Base-by-base conservation (phyloP, 2,888 invertebrate species). In the Rosalia funebris region DNA sequence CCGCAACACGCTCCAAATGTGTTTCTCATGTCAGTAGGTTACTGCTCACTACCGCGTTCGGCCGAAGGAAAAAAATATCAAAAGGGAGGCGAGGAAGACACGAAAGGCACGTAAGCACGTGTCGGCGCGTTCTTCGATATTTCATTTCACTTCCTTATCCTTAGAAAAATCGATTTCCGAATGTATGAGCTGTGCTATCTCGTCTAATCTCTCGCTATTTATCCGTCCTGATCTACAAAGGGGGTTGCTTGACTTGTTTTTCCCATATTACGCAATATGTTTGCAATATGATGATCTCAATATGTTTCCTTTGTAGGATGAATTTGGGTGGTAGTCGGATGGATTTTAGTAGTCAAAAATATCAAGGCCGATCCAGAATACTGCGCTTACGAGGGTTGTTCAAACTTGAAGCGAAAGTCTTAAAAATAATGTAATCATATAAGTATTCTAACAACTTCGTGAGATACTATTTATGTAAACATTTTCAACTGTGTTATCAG, bases 91-190 rank as follows among this genome's bases (percentile, higher is more conserved):
- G 55, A n/a, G 17, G 36, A 37, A 16, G 45, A 39, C 34, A 15
- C 32, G 55, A 55, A 17, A 36, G 5, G 31, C 55, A 39, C 44
- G 55, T 19, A 34, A 44, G 45, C 55, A 55, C 46, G 45, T 48
- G 17, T 46, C 34, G 44, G 45, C 45, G 44, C 25, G 37, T 45
- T 55, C 45, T 55, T 44, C 55, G 36, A 55, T 55, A 55, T 55
- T 45, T 55, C 55, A 55, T 55, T 55, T 55, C 20, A 14, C 14
- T 44, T 36, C 55, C 46, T 34, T 45, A 55, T 55, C 55, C 44
- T 34, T 45, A 34, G 45, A 45, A 46, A 36, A 55, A 45, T 46
- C 39, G 55, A 55, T 55, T 31, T 16, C 25, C 44, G 36, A 37
- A 55, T 44, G 45, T 45, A 55, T 36, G 55, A 32, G 34, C 34